These are phyloP conservation scores for Tholera decimalis DNA, from an alignment of 2,888 invertebrate genomes.

Conservation along the genomic window DNA sequence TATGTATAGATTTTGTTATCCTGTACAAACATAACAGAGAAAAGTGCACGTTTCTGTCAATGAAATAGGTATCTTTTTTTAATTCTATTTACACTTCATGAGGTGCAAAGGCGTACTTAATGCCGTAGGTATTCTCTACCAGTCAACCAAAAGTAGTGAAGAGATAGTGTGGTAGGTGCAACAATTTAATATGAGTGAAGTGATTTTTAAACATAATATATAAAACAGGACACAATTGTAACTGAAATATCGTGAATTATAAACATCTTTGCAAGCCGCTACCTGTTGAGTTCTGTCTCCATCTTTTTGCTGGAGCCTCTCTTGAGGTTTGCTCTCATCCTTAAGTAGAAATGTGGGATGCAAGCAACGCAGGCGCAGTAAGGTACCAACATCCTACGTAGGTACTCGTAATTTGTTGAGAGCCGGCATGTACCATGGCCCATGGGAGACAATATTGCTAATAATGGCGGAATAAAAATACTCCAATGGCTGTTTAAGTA, in stretches of 20 bases:
- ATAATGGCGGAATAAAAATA: slow-evolving; percentile 44
- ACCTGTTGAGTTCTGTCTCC: slow-evolving; percentile 67
- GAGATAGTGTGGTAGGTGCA: too few relatives aligned
- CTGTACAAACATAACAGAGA: too few relatives aligned
- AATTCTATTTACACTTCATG: too few relatives aligned
- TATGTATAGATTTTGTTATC: too few relatives aligned
- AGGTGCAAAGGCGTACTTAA: too few relatives aligned
- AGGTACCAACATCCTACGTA: slow-evolving; percentile 21
- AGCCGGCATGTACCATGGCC: slow-evolving; percentile 22
- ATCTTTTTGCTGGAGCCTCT: slow-evolving; percentile 43
- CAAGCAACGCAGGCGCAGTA: slow-evolving; percentile 2
- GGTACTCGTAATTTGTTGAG: slow-evolving; percentile 27
- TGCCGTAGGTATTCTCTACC: too few relatives aligned
- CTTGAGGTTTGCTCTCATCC: slow-evolving; percentile 33
- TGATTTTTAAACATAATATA: too few relatives aligned
- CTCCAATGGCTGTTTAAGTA: slow-evolving; percentile 23
- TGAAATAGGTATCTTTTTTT: too few relatives aligned
- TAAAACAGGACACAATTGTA: too few relatives aligned
- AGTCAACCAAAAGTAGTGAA: too few relatives aligned
- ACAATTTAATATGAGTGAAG: too few relatives aligned
- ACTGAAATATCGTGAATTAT: slow-evolving; percentile 57
- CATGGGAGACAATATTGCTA: slow-evolving; percentile 20
- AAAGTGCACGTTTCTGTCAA: too few relatives aligned
- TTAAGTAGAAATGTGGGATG: slow-evolving; percentile 58
- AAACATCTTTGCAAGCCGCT: slow-evolving; percentile 60